Conservation (phyloP, 1,140 invertebrate genomes). For the Geopemphigus sp. region DNA sequence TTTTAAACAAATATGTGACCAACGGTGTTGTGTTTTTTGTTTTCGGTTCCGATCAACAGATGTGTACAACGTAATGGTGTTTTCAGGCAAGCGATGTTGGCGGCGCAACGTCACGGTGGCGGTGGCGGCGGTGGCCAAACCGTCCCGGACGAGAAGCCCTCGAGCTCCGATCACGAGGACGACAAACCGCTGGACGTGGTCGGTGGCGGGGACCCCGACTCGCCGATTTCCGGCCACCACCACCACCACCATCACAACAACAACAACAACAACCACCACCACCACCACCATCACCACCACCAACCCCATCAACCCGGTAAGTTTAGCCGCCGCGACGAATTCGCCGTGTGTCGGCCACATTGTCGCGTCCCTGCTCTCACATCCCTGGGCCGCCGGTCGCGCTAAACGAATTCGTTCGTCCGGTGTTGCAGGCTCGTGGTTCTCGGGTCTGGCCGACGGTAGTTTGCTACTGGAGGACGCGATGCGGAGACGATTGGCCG, state of each 20-base stretch:
- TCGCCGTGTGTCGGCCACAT: too few relatives aligned
- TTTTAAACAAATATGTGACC: too few relatives aligned
- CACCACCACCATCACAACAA: constrained; percentile 53
- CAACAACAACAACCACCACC: constrained; percentile 54
- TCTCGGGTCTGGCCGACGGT: constrained; percentile 47
- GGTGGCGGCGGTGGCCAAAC: constrained; percentile 54
- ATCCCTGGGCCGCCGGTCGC: too few relatives aligned
- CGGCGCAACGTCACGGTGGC: constrained; percentile 61
- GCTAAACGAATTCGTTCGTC: too few relatives aligned
- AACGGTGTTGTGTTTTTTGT: constrained; percentile 1
- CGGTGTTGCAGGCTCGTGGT: constrained; percentile 25
- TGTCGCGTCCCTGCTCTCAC: too few relatives aligned
- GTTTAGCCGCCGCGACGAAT: too few relatives aligned
- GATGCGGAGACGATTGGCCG: constrained; percentile 52
- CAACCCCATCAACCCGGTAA: constrained; percentile 53
- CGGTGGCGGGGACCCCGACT: constrained; percentile 66
- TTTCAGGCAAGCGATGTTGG: constrained; percentile 82
- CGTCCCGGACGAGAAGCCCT: constrained; percentile 55
- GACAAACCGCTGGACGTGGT: constrained; percentile 86
- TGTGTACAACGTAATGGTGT: constrained; percentile 47
- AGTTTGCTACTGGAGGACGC: constrained; percentile 56
- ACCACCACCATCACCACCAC: constrained; percentile 52
- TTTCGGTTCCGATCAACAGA: constrained; percentile 27
- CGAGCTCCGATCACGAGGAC: constrained; percentile 62
- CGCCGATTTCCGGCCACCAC: constrained; percentile 61